Percentiles rank a stretch among this genome's conserved stretches.
phyloP scores from a whole-genome alignment of 2,888 invertebrate genomes.

The Acanthosepion esculentum region DNA sequence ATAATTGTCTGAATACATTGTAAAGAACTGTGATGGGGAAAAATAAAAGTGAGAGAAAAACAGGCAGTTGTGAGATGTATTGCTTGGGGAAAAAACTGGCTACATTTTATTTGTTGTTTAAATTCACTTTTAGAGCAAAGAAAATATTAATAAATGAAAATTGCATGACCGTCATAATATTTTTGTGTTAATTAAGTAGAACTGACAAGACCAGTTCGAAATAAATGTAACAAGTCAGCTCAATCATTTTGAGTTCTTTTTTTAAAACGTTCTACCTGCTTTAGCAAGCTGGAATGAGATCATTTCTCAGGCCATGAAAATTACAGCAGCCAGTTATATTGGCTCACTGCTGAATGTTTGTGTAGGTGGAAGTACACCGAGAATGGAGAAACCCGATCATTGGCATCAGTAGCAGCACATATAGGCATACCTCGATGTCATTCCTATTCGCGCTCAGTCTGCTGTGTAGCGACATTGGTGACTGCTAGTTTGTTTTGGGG shows the following conservation, averaged over 20 bases:
- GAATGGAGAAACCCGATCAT: not conserved
- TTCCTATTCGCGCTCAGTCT: not conserved
- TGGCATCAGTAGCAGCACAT: not conserved
- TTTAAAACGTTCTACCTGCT: not conserved
- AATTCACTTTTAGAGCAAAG: no score
- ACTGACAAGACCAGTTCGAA: no score
- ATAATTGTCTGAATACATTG: no score
- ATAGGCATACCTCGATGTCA: not conserved
- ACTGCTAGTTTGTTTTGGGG: not conserved
- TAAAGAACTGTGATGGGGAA: no score
- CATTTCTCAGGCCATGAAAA: not conserved
- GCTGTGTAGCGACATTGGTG: not conserved
- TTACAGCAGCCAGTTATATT: not conserved
- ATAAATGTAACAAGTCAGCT: not conserved
- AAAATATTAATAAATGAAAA: no score
- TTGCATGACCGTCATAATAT: no score
- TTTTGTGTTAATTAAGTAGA: no score
- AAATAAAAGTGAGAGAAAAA: no score
- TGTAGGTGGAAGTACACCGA: not conserved
- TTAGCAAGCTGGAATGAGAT: not conserved
- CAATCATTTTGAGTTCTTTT: no score
- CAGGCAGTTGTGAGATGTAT: no score
- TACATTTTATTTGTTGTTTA: no score
- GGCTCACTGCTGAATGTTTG: not conserved
- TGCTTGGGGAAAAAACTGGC: no score